Conservation (phyloP, 2,888 invertebrate genomes). For the Cantharis lateralis region DNA sequence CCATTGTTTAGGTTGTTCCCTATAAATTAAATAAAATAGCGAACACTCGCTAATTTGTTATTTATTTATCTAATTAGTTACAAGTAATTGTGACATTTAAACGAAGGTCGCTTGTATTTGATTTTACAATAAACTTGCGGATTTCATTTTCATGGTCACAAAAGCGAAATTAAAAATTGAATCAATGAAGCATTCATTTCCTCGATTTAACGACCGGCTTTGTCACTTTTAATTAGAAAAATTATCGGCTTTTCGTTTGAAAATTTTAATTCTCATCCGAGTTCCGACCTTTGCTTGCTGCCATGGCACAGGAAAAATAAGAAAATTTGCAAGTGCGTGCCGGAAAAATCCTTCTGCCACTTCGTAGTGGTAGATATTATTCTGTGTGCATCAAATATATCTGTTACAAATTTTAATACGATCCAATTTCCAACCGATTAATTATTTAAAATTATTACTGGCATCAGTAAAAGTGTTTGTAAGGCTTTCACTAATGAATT, state of each 20-base stretch:
- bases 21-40: not conserved
- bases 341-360: too few relatives aligned
- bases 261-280: not conserved
- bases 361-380: too few relatives aligned
- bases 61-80: not conserved
- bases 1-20: not conserved
- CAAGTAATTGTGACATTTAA: not conserved
- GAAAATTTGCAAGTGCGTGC: too few relatives aligned
- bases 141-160: not conserved
- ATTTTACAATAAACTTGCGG: not conserved
- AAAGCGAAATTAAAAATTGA: not conserved
- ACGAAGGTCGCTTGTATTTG: not conserved
- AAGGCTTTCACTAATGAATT: not conserved
- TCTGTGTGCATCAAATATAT: too few relatives aligned
- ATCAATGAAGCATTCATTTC: not conserved
- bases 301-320: too few relatives aligned
- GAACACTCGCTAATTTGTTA: not conserved
- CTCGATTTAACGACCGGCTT: not conserved
- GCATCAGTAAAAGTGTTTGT: not conserved
- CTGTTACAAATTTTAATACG: not conserved
- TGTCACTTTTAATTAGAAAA: not conserved
- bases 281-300: too few relatives aligned
- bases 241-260: not conserved
- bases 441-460: conserved; percentile 1
- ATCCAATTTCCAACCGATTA: not conserved